A percentile compares a stretch with the other conserved stretches of the same genome.
These are phyloP conservation scores for Podilymbus podiceps DNA, from an alignment of 2,113 vertebrate species.

Conservation along the genomic window DNA sequence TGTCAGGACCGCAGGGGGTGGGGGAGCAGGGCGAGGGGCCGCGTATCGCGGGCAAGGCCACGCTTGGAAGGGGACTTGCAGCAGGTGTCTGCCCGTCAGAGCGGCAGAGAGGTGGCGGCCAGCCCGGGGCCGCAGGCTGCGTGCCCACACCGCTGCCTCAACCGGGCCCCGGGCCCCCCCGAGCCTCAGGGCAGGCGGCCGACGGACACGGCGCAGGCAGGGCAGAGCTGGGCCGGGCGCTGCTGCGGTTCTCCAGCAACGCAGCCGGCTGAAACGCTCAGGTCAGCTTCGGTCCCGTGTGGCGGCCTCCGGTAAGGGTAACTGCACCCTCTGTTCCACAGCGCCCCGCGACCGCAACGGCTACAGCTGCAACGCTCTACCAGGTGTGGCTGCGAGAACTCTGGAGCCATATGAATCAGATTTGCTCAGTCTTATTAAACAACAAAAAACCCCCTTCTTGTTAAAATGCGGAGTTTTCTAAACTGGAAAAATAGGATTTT, in stretches of 20 bases:
- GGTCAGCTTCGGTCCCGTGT: not conserved
- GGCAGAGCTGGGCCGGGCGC: not conserved
- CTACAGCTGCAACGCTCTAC: not conserved
- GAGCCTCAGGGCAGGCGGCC: not conserved
- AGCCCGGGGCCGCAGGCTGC: not conserved
- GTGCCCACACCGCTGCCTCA: not conserved
- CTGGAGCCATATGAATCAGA: not conserved
- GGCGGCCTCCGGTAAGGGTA: not conserved
- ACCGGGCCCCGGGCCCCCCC: no score
- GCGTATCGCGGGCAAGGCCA: rapidly evolving
- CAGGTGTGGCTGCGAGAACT: not conserved
- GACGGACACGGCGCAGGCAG: not conserved
- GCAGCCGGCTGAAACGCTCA: not conserved
- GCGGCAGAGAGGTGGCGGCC: no score
- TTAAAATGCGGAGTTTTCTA: not conserved
- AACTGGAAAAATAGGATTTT: not conserved
- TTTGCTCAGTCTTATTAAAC: not conserved
- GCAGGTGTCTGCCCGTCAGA: not conserved
- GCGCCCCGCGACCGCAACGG: rapidly evolving
- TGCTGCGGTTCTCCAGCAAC: not conserved
- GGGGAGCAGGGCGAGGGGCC: not conserved
- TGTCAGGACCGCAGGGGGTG: not conserved
- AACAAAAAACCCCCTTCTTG: no score
- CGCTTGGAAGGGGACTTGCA: not conserved
- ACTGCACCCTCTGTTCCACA: not conserved